Base-by-base conservation (phyloP, 2,797 vertebrate genomes). In the Cichlasoma orientale region DNA sequence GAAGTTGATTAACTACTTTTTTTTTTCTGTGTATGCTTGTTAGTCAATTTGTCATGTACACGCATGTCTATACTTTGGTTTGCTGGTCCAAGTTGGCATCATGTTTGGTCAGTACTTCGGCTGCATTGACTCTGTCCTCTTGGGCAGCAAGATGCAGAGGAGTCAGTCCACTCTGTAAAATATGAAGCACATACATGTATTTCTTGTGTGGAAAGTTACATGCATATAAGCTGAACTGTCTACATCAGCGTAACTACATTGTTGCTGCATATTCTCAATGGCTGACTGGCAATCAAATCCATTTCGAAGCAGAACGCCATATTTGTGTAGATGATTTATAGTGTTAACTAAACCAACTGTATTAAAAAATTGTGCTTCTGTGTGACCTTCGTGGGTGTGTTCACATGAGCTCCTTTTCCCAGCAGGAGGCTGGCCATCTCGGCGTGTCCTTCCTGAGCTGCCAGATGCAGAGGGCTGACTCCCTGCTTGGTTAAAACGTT, bases 371-470 rank as follows among this genome's bases (percentile, higher is more conserved):
- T 41, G 25, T 4, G 33, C 83, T 56, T 72, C 94, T 94, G 78
- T 95, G 93, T 96, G 91, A 98, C 98, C 97, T 99, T 99, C 88
- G 97, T 98, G 33, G 94, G 94, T 8, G 95, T 95, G 68, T 97
- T 97, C 5, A 97, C 95, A 13, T 97, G 97, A 27, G 97, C 97
- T 72, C 97, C 97, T 90, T 96, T 97, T 86, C 95, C 96, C 93
- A 99, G 94, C 90, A 99, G 91, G 92, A 99, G 83, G 90, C 95
- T 88, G 56, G 96, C 97, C 96, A 99, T 98, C 92, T 98, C 96
- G 79, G 97, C 95, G 86, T 99, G 97, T 93, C 98, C 98, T 92
- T 99, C 98, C 88, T 99, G 98, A 82, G 97, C 96, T 58, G 98
- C 98, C 90, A 99, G 96, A 89, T 99, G 98, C 72, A 99, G 95